Conservation (phyloP, 1,140 invertebrate species). For the Medauroidea extradentata region DNA sequence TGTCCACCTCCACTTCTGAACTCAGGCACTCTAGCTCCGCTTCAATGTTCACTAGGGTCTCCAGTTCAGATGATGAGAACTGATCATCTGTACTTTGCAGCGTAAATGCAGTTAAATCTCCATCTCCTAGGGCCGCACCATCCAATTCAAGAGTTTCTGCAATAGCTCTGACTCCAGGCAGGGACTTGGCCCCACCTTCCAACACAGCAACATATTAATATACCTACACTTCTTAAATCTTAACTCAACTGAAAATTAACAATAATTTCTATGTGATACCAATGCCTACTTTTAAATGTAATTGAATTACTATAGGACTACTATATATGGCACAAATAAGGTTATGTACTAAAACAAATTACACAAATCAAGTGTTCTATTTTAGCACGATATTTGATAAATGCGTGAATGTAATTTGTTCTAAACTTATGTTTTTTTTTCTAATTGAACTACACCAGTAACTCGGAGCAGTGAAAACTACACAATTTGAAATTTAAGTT, state of each 20-base stretch:
- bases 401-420: too few species aligned
- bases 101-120: slow-evolving; percentile 37
- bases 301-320: background rate
- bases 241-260: too few species aligned
- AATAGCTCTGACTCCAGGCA: slow-evolving; percentile 30
- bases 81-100: slow-evolving; percentile 27
- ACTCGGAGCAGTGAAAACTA: too few species aligned
- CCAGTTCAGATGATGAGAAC: slow-evolving; percentile 12
- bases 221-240: too few species aligned
- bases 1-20: slow-evolving; percentile 42
- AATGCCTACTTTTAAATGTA: background rate
- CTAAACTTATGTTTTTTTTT: too few species aligned
- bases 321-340: too few species aligned
- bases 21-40: slow-evolving; percentile 25
- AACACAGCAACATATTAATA: background rate
- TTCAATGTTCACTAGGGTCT: slow-evolving; percentile 13
- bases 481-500: too few species aligned
- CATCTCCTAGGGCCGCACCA: slow-evolving; percentile 35
- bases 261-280: too few species aligned
- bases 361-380: too few species aligned
- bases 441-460: too few species aligned
- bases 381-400: too few species aligned
- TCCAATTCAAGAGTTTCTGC: slow-evolving; percentile 38
- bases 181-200: slow-evolving; percentile 9
- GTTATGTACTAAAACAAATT: too few species aligned